Evolutionary conservation across 2,113 vertebrate species (phyloP).

Genomic region (Ammodytes marinus): DNA sequence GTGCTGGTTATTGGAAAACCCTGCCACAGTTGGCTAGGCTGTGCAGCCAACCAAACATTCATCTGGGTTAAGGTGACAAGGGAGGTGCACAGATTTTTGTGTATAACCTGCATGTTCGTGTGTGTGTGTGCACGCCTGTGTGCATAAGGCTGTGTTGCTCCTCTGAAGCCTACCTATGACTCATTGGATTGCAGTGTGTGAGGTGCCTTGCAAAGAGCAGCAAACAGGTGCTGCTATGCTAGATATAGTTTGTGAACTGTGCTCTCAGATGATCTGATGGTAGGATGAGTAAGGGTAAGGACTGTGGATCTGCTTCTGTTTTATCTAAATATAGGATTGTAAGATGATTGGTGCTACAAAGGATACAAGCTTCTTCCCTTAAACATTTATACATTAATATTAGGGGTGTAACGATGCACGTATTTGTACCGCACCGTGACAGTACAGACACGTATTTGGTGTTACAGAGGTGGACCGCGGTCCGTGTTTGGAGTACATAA

Average conservation of each 20-base stretch:
- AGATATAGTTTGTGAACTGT: conserved; percentile 39
- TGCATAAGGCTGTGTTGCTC: conserved; percentile 3
- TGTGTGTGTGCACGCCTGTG: neutral
- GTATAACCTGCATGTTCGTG: neutral
- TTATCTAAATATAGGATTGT: conserved; percentile 25
- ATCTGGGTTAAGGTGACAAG: conserved; percentile 42
- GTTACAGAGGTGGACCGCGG: too few species aligned
- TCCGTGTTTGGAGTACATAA: too few species aligned
- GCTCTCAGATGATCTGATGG: conserved; percentile 46
- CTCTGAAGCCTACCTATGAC: conserved; percentile 37
- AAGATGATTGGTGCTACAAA: neutral
- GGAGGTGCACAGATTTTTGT: conserved; percentile 25
- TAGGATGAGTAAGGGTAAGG: conserved; percentile 46
- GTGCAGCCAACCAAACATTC: conserved; percentile 52
- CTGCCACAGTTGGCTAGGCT: conserved; percentile 36
- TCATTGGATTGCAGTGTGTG: conserved; percentile 52
- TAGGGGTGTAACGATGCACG: too few species aligned
- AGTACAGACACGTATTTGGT: too few species aligned
- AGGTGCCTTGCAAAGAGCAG: conserved; percentile 46
- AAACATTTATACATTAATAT: neutral
- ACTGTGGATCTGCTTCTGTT: conserved; percentile 33
- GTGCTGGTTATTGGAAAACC: conserved; percentile 39
- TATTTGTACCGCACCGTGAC: too few species aligned
- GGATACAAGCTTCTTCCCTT: neutral
- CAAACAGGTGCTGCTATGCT: conserved; percentile 52